Percentiles rank a stretch among this genome's conserved stretches.
phyloP scores from a whole-genome alignment of 1,140 invertebrate species.

The Drosophila pruinosa region DNA sequence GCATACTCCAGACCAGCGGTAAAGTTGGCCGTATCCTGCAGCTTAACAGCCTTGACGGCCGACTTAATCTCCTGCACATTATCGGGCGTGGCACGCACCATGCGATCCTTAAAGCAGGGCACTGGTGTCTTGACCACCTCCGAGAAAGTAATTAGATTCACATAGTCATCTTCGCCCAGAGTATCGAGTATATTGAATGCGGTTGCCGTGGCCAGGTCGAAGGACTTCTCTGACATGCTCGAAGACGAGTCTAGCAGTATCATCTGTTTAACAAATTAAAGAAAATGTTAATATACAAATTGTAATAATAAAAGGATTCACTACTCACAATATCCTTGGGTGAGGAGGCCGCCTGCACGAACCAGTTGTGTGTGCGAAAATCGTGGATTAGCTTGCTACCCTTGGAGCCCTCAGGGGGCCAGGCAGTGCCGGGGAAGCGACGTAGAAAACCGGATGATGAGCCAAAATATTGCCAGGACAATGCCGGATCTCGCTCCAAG shows the following conservation, averaged over 20 bases:
- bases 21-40: conserved; percentile 95
- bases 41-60: conserved; percentile 87
- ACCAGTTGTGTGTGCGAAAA: conserved; percentile 94
- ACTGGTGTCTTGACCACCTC: conserved; percentile 90
- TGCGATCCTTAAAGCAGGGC: conserved; percentile 92
- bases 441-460: conserved; percentile 95
- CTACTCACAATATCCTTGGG: conserved; percentile 93
- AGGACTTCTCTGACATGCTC: conserved; percentile 93
- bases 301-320: not conserved
- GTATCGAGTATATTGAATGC: conserved; percentile 95
- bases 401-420: conserved; percentile 87
- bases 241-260: conserved; percentile 96
- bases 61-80: conserved; percentile 93
- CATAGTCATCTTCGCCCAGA: conserved; percentile 97
- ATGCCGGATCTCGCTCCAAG: conserved; percentile 93
- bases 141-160: conserved; percentile 95
- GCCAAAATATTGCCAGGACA: conserved; percentile 99
- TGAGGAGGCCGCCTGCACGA: conserved; percentile 97
- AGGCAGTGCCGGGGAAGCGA: conserved; percentile 94
- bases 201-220: conserved; percentile 93
- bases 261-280: conserved; percentile 81
- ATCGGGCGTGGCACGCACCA: conserved; percentile 94
- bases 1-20: conserved; percentile 94
- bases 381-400: conserved; percentile 91
- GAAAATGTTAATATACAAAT: not conserved